Base-by-base conservation (phyloP, 2,888 invertebrate species). In the Molanna angustata region DNA sequence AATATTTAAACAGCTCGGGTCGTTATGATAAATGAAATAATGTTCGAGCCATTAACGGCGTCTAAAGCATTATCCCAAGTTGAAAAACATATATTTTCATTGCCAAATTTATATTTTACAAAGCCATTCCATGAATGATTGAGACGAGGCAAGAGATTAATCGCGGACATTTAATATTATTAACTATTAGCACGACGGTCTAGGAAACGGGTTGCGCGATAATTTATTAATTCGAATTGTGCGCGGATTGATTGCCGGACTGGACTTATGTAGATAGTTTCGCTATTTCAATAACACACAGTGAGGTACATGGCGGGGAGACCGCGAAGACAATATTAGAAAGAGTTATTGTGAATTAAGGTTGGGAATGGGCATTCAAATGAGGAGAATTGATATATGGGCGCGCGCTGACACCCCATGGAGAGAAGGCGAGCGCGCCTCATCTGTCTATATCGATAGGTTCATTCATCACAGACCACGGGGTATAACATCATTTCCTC, bases 391-490 rank as follows among this genome's bases (percentile, higher is more conserved):
- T 42, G 16, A 40, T 46, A 50, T 50, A 50, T 51, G 47, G 32
- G 39, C 47, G 37, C 42, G 41, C 41, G 50, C 41, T 22, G 31
- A 31, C 13, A 19, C 19, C 58, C 56, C 56, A 52, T 49, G 46
- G 57, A 32, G 57, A 43, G 35, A 7, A 11, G 21, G 17, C 51
- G 40, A 52, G 35, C 50, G 41, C 44, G 54, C 48, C 47, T 47
- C 57, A 54, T 56, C 50, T 39, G 53, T 58, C 58, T 47, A 22
- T 39, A 27, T 19, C 21, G 41, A 47, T 39, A 40, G 31, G 18
- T 19, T 40, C 57, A 57, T 59, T 54, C 59, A 57, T 59, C 59
- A 59, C 52, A 52, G 53, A 14, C 58, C 13, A 48, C 58, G 50
- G 54, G 59, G 52, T 16, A 33, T 45, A 46, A 47, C 41, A 45